Base-by-base conservation (phyloP, 2,113 vertebrate species). In the Caracal caracal region DNA sequence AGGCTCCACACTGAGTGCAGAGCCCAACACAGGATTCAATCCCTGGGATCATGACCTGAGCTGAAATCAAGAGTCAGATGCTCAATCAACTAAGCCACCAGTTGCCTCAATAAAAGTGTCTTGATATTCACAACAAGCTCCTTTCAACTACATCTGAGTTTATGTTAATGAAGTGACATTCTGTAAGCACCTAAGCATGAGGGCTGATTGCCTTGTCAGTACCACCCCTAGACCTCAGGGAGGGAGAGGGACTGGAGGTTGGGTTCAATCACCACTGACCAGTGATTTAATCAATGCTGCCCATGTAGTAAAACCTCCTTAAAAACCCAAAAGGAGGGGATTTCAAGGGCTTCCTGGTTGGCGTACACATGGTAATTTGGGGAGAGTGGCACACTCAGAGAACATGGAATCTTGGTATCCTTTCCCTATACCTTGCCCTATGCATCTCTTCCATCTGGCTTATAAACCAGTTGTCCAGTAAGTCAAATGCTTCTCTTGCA, bases 371-470 rank as follows among this genome's bases (percentile, higher is more conserved):
- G 0, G n/a, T 4, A 26, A 35, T 10, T 47, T 35, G 1, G 20
- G 10, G 66, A 73, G 5, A 13, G 2, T 0, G 10, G 37, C 19
- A 1, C 3, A 26, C 70, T 66, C 0, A 4, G 20, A 56, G 30
- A 56, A 61, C 9, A 22, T 3, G 51, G 63, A 56, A 10, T 20
- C 43, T 49, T 22, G 8, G 2, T 20, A 7, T 37, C 35, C 9
- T 51, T 37, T 82, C 33, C 33, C 24, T 2, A 1, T 0, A 63
- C 10, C 0, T 49, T 26, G 33, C 40, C 15, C 40, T 40, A 17
- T 6, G 6, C 2, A 63, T 19, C 33, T 4, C 40, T 88, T 37
- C 84, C 53, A 13, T 37, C 24, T 19, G 12, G 19, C 2, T 49
- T 22, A 88, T 35, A 94, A 70, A 37, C 12, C 13, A 61, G 2